A percentile compares a stretch with the other conserved stretches of the same genome.
These are phyloP conservation scores for Myotis brandtii DNA, from an alignment of 2,113 vertebrate species.

Conservation along the genomic window DNA sequence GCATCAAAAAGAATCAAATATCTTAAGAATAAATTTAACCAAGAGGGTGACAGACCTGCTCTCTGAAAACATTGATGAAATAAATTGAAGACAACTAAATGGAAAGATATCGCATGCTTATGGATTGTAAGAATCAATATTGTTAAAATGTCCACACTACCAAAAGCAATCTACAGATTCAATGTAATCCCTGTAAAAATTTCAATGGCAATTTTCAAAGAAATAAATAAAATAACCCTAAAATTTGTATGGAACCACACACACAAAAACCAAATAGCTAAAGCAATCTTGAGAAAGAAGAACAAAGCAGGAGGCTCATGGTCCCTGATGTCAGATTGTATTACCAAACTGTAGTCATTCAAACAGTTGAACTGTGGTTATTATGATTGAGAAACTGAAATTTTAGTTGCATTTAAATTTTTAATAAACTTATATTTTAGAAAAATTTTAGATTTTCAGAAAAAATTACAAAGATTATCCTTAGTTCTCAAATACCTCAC, in stretches of 20 bases:
- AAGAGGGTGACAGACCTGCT: neutral
- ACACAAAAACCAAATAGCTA: neutral
- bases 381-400: neutral
- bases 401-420: neutral
- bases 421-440: neutral
- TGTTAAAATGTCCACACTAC: neutral
- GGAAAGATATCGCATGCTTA: neutral
- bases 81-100: neutral
- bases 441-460: neutral
- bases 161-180: neutral
- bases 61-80: neutral
- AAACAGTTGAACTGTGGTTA: neutral
- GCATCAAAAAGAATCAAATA: neutral
- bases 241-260: neutral
- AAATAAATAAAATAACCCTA: neutral
- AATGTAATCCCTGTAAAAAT: neutral
- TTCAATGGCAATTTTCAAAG: neutral
- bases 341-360: neutral
- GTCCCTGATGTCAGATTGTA: neutral
- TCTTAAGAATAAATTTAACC: neutral
- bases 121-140: neutral
- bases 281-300: neutral
- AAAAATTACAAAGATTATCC: neutral
- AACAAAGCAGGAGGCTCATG: neutral
- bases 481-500: neutral